Evolutionary conservation across 2,113 vertebrate species (phyloP), one percentile per base, ranked within the genome.

Genomic region (Ariopsis seemanni): DNA sequence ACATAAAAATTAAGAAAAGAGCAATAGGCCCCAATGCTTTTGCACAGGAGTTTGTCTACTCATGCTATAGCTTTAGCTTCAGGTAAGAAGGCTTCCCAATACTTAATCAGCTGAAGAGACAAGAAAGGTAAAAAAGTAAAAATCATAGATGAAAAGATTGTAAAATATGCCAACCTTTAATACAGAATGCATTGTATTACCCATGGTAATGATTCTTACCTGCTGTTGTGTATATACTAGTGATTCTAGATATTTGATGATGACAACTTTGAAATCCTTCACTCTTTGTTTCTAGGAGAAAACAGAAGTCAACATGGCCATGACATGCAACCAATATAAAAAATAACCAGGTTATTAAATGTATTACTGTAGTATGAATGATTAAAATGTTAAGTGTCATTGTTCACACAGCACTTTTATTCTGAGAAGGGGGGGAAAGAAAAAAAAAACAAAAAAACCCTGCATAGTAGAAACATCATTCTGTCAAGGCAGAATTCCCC

Each of bases 61-160:
- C 95, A 99, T 88, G 97, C 98, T 90, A 99, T 99, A 90, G 98
- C 97, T 97, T 99, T 99, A 94, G 98, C 98, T 95, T 99, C 98
- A 72, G 98, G 98, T 93, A 99, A 95, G 94, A 99, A 99, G 89
- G 98, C 98, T 89, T 99, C 98, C 98, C 98, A 99, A 91, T 99
- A 99, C 93, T 99, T 99, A 92, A 99, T 99, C 89, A 99, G 96
- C 98, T 99, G 94, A 58, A 91, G 15, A 91, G 87, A 90, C 87
- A 91, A 92, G 58, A 9, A 65, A 1, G 20, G 11, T 30, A 48
- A 4, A 63, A 88, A 1, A n/a, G 11, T 30, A 48, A 4, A 63
- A 88, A 57, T 52, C 10, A 12, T 48, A 2, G 5, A 9, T 14
- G 8, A 72, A 79, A 78, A 17, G 7, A 78, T 53, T n/a, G 17